These are phyloP conservation scores for Spilogale gracilis DNA, from an alignment of 2,113 vertebrate genomes.

Conservation along the genomic window DNA sequence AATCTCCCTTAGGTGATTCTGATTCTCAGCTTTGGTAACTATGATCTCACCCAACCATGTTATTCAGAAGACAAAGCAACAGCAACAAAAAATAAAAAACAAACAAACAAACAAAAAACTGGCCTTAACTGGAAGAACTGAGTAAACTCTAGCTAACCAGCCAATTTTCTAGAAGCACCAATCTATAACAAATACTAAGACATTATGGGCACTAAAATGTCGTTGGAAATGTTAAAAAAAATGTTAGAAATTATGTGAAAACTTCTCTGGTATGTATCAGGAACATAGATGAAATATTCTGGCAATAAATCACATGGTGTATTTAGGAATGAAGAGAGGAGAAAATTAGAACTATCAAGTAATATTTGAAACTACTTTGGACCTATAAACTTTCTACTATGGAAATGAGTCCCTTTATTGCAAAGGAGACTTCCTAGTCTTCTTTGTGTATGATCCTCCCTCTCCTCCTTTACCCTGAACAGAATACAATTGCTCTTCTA, in stretches of 20 bases:
- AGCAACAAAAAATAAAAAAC: not conserved
- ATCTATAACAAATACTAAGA: not conserved
- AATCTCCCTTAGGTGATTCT: not conserved
- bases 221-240: not conserved
- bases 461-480: not conserved
- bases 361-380: not conserved
- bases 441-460: not conserved
- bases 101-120: not conserved
- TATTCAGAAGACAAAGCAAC: not conserved
- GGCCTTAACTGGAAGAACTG: not conserved
- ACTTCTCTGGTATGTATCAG: not conserved
- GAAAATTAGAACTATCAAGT: not conserved
- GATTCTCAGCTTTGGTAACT: not conserved
- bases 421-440: not conserved
- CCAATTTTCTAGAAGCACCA: not conserved
- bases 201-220: not conserved
- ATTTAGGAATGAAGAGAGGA: not conserved
- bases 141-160: not conserved
- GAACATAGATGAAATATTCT: not conserved
- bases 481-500: not conserved
- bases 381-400: not conserved
- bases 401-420: not conserved
- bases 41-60: not conserved
- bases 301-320: not conserved
- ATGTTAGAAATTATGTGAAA: not conserved